Conservation (phyloP, 2,888 invertebrate genomes). For the Eristalis tenax region DNA sequence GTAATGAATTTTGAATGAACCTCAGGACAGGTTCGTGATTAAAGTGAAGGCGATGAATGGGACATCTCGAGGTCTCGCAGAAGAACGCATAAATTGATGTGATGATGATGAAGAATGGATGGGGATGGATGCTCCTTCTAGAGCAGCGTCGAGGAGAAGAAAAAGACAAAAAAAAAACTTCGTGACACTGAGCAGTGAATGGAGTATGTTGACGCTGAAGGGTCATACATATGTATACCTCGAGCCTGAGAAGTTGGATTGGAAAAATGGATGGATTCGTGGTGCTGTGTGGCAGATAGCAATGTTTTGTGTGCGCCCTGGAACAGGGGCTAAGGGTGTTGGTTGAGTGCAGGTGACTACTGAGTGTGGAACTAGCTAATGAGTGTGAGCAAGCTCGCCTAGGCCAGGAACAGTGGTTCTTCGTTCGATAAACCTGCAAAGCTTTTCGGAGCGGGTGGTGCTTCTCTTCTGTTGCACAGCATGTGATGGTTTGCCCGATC, state of each 20-base stretch:
- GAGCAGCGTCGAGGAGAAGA: background rate
- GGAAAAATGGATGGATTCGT: background rate
- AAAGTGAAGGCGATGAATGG: background rate
- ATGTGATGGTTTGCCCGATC: too few species aligned
- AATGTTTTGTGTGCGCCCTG: background rate
- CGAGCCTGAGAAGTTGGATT: background rate
- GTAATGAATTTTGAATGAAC: background rate
- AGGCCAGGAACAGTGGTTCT: too few species aligned
- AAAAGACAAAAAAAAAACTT: background rate
- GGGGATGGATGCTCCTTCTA: background rate
- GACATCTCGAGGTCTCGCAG: background rate
- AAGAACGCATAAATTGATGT: background rate
- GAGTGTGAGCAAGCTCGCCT: too few species aligned
- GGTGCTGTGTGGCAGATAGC: background rate
- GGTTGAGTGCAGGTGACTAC: background rate
- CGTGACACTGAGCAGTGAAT: background rate
- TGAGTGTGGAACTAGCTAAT: too few species aligned
- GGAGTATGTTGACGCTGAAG: background rate
- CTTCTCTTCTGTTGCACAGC: too few species aligned
- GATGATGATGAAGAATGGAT: background rate
- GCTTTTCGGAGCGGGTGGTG: too few species aligned
- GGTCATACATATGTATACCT: background rate
- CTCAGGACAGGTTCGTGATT: constrained; percentile 3
- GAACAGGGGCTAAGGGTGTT: background rate
- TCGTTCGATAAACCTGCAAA: too few species aligned